Conservation (phyloP, 2,888 invertebrate species). For the Spatulosminthurus flaviceps region DNA sequence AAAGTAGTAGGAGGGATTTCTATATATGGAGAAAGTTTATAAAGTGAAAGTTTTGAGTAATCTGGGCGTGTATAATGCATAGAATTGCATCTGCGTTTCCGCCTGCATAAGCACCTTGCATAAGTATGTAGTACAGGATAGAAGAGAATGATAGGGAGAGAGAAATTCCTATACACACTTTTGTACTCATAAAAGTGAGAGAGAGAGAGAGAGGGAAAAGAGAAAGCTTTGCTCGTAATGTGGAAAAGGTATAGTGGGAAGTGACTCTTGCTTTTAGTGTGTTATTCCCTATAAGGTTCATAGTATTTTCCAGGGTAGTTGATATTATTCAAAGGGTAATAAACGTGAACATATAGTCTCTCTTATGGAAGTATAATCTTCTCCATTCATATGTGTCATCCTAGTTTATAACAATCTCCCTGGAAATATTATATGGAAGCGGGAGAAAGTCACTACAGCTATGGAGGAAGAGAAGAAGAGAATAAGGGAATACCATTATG, state of each 20-base stretch:
- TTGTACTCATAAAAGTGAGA: not conserved
- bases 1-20: too few relatives aligned
- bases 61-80: not conserved
- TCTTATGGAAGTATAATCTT: constrained; percentile 1
- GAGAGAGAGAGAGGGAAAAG: not conserved
- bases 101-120: not conserved
- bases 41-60: not conserved
- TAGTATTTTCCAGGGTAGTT: not conserved
- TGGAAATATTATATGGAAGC: not conserved
- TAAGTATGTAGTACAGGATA: not conserved
- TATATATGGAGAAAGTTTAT: not conserved
- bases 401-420: constrained; percentile 25
- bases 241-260: not conserved
- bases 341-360: not conserved
- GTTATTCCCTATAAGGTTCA: too few relatives aligned
- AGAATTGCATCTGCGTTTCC: not conserved
- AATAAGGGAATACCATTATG: not conserved
- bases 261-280: too few relatives aligned
- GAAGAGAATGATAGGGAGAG: not conserved
- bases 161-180: too few relatives aligned
- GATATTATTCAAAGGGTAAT: constrained; percentile 21
- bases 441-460: not conserved
- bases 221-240: not conserved
- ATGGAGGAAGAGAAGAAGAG: not conserved
- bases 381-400: constrained; percentile 25